Percentiles rank a stretch among this genome's conserved stretches.
Evolutionary conservation across 2,888 invertebrate species (phyloP).

Genomic region (Amphipyra berbera): DNA sequence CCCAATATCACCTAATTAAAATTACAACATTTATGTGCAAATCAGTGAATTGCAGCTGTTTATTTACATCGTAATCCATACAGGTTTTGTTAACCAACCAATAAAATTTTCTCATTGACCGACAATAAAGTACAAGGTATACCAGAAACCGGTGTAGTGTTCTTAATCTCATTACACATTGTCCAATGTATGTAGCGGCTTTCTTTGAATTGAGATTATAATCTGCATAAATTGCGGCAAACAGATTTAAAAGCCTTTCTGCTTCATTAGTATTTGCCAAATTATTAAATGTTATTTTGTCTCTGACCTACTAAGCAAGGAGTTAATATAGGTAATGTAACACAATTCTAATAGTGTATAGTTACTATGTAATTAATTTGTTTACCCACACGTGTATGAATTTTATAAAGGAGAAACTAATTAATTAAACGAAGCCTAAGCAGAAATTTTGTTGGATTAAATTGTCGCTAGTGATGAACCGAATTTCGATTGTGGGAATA

Average conservation of each 20-base stretch:
- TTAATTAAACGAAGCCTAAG: conserved; percentile 19
- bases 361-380: conserved; percentile 12
- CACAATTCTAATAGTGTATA: conserved; percentile 4
- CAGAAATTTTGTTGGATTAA: conserved; percentile 18
- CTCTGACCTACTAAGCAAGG: not conserved
- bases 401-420: conserved; percentile 7
- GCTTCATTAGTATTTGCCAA: not conserved
- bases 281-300: not conserved
- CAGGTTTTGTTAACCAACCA: conserved; percentile 44
- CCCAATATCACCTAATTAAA: conserved; percentile 21
- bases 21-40: conserved; percentile 28
- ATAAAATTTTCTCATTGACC: conserved; percentile 45
- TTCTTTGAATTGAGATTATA: conserved; percentile 37
- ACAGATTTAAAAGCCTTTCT: conserved; percentile 10
- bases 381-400: conserved; percentile 9
- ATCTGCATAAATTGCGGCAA: conserved; percentile 16
- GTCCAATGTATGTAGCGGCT: conserved; percentile 32
- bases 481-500: too few relatives aligned
- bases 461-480: not conserved
- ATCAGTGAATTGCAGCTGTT: conserved; percentile 20
- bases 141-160: conserved; percentile 28
- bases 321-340: not conserved
- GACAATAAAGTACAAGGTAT: conserved; percentile 51
- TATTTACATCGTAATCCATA: conserved; percentile 31
- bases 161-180: conserved; percentile 35